Evolutionary conservation across 2,113 vertebrate species (phyloP).

Genomic region (Cryptomyrus ogoouensis): DNA sequence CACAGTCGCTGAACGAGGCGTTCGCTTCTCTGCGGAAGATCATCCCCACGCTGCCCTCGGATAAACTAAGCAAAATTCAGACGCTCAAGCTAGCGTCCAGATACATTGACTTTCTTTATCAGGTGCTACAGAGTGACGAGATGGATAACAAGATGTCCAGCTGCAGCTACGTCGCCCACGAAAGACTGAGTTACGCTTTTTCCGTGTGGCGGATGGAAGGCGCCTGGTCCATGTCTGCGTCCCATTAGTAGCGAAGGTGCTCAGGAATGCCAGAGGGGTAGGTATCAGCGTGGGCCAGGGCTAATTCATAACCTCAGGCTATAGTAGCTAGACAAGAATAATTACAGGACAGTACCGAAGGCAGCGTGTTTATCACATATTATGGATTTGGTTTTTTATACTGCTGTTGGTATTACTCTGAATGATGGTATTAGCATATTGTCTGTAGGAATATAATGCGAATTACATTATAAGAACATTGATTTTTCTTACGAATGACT

Average conservation of each 20-base stretch:
- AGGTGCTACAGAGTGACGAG: slow-evolving; percentile 76
- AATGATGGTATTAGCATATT: neutral
- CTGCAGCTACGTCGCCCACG: slow-evolving; percentile 75
- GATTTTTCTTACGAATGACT: neutral
- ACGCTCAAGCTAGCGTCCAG: slow-evolving; percentile 70
- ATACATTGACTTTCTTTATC: slow-evolving; percentile 72
- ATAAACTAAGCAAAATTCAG: slow-evolving; percentile 76
- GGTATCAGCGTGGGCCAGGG: neutral
- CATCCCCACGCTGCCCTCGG: slow-evolving; percentile 72
- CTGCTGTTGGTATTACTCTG: neutral
- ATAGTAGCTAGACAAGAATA: neutral
- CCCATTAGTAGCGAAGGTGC: slow-evolving; percentile 54
- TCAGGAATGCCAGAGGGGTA: slow-evolving; percentile 30
- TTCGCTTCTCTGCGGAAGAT: slow-evolving; percentile 70
- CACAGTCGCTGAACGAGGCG: slow-evolving; percentile 73
- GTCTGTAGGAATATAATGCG: neutral
- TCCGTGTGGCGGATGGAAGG: slow-evolving; percentile 77
- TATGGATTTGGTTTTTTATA: neutral
- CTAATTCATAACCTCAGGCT: neutral
- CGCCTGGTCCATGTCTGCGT: slow-evolving; percentile 72
- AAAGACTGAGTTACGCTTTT: slow-evolving; percentile 74
- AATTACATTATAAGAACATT: neutral
- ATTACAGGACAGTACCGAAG: neutral
- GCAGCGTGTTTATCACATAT: neutral
- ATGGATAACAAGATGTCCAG: slow-evolving; percentile 78